Evolutionary conservation across 2,888 invertebrate species (phyloP).

Genomic region (Macrosiphum euphorbiae): DNA sequence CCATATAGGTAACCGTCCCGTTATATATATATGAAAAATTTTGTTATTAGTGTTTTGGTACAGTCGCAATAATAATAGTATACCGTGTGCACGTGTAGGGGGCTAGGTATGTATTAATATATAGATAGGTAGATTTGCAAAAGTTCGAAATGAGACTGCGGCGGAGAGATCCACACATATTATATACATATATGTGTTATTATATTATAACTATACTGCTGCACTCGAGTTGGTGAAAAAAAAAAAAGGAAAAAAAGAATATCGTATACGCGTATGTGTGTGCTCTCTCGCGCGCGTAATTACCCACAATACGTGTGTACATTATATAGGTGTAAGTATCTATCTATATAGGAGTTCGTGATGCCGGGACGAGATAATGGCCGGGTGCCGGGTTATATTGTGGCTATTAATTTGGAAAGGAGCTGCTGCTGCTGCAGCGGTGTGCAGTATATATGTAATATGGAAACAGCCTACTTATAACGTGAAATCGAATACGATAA

Average conservation of each 20-base stretch:
- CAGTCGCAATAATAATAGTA: not conserved
- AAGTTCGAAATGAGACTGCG: constrained; percentile 36
- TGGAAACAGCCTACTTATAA: constrained; percentile 26
- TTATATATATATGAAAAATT: not conserved
- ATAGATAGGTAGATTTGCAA: not conserved
- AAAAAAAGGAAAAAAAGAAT: not conserved
- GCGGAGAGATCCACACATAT: not conserved
- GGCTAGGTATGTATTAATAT: too few species aligned
- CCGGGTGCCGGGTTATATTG: not conserved
- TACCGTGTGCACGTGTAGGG: not conserved
- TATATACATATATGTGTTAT: not conserved
- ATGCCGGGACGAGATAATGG: constrained; percentile 59
- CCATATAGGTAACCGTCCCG: not conserved
- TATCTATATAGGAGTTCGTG: constrained; percentile 43
- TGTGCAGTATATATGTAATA: not conserved
- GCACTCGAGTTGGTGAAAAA: not conserved
- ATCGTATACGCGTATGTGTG: not conserved
- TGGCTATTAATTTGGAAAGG: constrained; percentile 61
- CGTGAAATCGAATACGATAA: constrained; percentile 53
- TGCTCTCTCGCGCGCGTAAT: constrained; percentile 33
- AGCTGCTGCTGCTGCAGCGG: constrained; percentile 8
- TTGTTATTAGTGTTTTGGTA: constrained; percentile 22
- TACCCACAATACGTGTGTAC: constrained; percentile 15
- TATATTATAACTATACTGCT: not conserved
- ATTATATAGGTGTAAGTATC: not conserved